Conservation (phyloP, 2,113 vertebrate genomes). For the Sceloporus tristichus region DNA sequence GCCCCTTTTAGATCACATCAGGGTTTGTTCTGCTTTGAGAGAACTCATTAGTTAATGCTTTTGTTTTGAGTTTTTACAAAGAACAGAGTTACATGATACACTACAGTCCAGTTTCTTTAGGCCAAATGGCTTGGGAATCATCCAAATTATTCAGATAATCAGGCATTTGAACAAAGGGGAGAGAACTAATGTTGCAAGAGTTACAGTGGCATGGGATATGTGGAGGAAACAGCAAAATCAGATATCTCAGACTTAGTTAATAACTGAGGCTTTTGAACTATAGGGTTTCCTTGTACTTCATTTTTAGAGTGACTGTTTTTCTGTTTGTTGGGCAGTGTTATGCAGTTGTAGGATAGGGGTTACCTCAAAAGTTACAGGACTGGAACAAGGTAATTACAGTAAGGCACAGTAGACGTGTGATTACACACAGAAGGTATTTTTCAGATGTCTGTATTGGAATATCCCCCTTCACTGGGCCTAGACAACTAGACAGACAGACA, state of each 20-base stretch:
- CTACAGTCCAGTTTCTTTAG: neutral
- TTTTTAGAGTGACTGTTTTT: neutral
- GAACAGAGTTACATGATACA: conserved; percentile 24
- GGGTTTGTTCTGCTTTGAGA: conserved; percentile 39
- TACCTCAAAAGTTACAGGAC: neutral
- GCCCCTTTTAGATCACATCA: conserved; percentile 26
- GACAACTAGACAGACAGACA: too few relatives aligned
- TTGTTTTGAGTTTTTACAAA: conserved; percentile 34
- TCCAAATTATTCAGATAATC: conserved; percentile 45
- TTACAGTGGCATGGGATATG: conserved; percentile 8
- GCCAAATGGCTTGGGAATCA: conserved; percentile 31
- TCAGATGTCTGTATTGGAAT: neutral
- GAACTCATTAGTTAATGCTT: conserved; percentile 30
- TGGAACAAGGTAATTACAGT: neutral
- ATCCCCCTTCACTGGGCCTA: neutral
- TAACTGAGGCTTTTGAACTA: neutral
- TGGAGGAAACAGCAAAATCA: conserved; percentile 27
- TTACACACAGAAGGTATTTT: neutral
- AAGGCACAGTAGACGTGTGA: neutral
- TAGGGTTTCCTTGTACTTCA: neutral
- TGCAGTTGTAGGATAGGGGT: neutral
- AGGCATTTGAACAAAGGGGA: conserved; percentile 32
- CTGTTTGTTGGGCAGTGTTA: neutral
- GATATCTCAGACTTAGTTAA: conserved; percentile 18
- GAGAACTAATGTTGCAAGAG: conserved; percentile 23